Evolutionary conservation across 2,888 invertebrate genomes (phyloP).

Genomic region (Poecilobothrus nobilitatus): DNA sequence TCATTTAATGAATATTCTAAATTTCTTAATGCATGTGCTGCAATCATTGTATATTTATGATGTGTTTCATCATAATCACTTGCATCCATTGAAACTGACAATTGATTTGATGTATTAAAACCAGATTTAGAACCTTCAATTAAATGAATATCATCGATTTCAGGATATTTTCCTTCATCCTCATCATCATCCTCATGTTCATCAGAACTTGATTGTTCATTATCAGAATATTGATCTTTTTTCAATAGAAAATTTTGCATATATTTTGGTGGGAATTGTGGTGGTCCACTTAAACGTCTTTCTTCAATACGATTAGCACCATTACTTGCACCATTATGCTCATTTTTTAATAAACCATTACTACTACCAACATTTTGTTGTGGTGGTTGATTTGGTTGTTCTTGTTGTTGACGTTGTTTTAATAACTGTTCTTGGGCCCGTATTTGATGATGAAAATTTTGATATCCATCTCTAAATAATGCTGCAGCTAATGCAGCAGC

Average conservation of each 20-base stretch:
- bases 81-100: conserved; percentile 22
- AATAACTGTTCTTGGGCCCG: conserved; percentile 35
- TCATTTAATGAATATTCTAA: conserved; percentile 38
- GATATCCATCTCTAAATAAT: conserved; percentile 44
- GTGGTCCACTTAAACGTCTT: conserved; percentile 7
- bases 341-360: not conserved
- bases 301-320: conserved; percentile 22
- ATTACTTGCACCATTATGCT: conserved; percentile 23
- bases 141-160: conserved; percentile 43
- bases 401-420: conserved; percentile 26
- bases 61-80: conserved; percentile 32
- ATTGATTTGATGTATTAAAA: conserved; percentile 21
- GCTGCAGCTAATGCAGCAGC: conserved; percentile 41
- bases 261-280: conserved; percentile 12
- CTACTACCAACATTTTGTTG: not conserved
- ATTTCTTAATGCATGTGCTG: conserved; percentile 35
- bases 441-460: conserved; percentile 50
- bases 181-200: conserved; percentile 33
- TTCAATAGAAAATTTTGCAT: conserved; percentile 29
- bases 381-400: not conserved
- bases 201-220: conserved; percentile 29
- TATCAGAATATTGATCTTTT: conserved; percentile 27
- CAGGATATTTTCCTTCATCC: conserved; percentile 38
- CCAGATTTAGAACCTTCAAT: conserved; percentile 36
- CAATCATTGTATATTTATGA: conserved; percentile 32